phyloP scores from a whole-genome alignment of 2,888 invertebrate genomes.

The Nebria salina region DNA sequence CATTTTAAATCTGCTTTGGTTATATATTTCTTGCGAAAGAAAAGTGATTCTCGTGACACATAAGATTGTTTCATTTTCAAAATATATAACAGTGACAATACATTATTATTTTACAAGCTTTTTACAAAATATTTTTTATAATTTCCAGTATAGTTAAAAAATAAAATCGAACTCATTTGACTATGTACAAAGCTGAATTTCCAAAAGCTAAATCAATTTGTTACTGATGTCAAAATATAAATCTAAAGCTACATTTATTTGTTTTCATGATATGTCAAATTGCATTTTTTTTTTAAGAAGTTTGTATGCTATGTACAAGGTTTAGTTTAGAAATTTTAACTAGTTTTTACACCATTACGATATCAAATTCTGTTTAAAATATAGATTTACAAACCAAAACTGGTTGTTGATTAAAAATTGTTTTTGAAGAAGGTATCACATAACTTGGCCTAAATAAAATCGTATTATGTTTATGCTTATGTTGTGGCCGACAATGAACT shows the following conservation, averaged over 20 bases:
- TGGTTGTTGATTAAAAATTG: no score
- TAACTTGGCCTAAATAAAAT: no score
- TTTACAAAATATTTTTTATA: conserved; percentile 39
- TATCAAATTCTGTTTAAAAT: neutral
- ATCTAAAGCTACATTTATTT: conserved; percentile 34
- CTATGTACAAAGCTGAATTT: conserved; percentile 11
- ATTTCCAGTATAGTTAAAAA: neutral
- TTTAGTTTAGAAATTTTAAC: neutral
- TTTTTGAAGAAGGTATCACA: no score
- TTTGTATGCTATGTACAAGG: conserved; percentile 12
- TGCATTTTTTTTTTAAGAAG: conserved; percentile 24
- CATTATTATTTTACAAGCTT: conserved; percentile 44
- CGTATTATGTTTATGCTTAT: no score
- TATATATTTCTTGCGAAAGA: neutral
- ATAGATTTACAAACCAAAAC: no score
- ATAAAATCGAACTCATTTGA: neutral
- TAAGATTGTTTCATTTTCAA: neutral
- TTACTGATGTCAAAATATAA: conserved; percentile 21
- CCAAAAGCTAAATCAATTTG: neutral
- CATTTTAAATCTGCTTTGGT: neutral
- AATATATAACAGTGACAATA: conserved; percentile 36
- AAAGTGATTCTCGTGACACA: neutral
- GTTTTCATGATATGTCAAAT: conserved; percentile 42
- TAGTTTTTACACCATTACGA: neutral
- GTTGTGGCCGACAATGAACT: neutral